Evolutionary conservation across 2,797 vertebrate genomes (phyloP).

Genomic region (Todus mexicanus): DNA sequence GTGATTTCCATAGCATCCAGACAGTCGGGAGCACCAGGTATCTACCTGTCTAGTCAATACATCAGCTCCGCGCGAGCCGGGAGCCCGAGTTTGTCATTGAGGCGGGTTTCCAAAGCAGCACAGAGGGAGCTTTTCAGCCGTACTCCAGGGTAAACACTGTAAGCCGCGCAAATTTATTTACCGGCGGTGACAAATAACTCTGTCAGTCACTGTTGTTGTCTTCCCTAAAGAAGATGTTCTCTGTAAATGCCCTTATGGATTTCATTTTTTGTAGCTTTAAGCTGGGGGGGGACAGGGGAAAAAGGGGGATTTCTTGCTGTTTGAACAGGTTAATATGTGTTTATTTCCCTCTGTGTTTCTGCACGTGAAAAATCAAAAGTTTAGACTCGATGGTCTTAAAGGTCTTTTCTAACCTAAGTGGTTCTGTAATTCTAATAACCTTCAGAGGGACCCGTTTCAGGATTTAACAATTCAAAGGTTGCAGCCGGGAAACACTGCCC

Average conservation of each 20-base stretch:
- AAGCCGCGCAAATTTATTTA: constrained; percentile 63
- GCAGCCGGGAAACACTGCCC: neutral
- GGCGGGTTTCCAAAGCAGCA: constrained; percentile 59
- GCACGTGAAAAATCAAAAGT: neutral
- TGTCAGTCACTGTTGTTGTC: constrained; percentile 26
- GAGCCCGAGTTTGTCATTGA: constrained; percentile 65
- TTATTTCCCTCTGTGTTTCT: neutral
- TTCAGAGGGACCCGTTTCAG: neutral
- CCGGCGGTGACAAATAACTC: constrained; percentile 35
- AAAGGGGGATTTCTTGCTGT: neutral
- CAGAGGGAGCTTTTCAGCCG: constrained; percentile 48
- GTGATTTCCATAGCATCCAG: constrained; percentile 76
- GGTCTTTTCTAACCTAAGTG: neutral
- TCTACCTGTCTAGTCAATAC: constrained; percentile 75
- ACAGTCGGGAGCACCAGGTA: constrained; percentile 70
- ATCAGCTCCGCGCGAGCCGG: constrained; percentile 49
- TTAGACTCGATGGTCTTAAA: neutral
- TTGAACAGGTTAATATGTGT: neutral
- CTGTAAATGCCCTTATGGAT: constrained; percentile 30
- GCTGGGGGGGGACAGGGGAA: neutral
- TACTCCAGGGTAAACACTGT: constrained; percentile 51
- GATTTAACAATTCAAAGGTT: neutral
- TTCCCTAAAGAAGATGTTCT: constrained; percentile 31
- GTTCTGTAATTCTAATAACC: neutral
- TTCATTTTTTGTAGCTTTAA: constrained; percentile 39